Conservation (phyloP, 1,140 invertebrate genomes). For the Zaprionus davidi region DNA sequence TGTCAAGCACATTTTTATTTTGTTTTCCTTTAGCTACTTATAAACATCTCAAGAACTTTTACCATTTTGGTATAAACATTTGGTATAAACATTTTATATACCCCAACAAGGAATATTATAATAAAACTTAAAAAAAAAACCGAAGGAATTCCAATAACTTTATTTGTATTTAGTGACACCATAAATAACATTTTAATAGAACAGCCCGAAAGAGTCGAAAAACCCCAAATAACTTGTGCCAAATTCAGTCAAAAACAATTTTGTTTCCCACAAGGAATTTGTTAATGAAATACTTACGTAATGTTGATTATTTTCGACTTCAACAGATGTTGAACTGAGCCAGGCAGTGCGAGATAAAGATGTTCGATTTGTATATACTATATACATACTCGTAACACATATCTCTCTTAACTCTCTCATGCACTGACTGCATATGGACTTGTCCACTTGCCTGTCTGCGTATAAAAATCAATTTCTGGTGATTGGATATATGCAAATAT, state of each 20-base stretch:
- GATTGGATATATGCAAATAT: conserved; percentile 76
- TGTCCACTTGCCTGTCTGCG: conserved; percentile 28
- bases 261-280: conserved; percentile 4
- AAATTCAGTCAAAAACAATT: conserved; percentile 6
- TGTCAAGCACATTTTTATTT: too few relatives aligned
- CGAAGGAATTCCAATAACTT: not conserved
- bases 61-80: too few relatives aligned
- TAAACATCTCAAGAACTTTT: too few relatives aligned
- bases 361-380: not conserved
- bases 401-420: not conserved
- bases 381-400: not conserved
- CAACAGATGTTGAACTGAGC: not conserved
- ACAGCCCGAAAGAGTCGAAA: not conserved
- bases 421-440: conserved; percentile 51
- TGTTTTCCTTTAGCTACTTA: too few relatives aligned
- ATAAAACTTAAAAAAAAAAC: not conserved
- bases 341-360: not conserved
- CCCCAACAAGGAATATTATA: too few relatives aligned
- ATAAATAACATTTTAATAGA: not conserved
- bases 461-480: conserved; percentile 37
- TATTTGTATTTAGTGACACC: not conserved
- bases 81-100: too few relatives aligned
- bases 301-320: not conserved
- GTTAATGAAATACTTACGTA: not conserved
- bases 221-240: not conserved